Evolutionary conservation across 2,888 invertebrate species (phyloP).

Genomic region (Operophtera brumata): DNA sequence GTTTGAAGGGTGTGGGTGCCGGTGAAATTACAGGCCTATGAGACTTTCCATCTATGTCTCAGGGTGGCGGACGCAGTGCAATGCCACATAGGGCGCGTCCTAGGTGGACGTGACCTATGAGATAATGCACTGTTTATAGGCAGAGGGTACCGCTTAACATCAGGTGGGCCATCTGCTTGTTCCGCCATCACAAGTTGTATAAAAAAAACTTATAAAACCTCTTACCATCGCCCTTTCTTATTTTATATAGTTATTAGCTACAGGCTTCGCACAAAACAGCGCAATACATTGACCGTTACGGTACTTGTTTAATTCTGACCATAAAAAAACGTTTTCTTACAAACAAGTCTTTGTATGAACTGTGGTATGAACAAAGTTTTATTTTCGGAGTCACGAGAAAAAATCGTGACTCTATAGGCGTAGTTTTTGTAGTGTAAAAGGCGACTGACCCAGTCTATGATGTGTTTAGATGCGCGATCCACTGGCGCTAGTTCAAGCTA

Average conservation of each 20-base stretch:
- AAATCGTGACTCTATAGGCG: conserved; percentile 55
- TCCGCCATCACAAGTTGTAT: too few relatives aligned
- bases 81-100: too few relatives aligned
- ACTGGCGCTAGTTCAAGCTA: conserved; percentile 1
- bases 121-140: too few relatives aligned
- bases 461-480: conserved; percentile 27
- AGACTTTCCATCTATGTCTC: too few relatives aligned
- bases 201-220: too few relatives aligned
- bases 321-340: conserved; percentile 30
- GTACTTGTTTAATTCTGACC: conserved; percentile 25
- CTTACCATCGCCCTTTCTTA: too few relatives aligned
- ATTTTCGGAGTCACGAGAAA: conserved; percentile 56
- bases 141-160: too few relatives aligned
- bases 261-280: background rate
- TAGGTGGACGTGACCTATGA: too few relatives aligned
- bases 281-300: conserved; percentile 23
- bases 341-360: conserved; percentile 17
- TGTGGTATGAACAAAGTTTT: conserved; percentile 31
- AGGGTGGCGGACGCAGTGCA: too few relatives aligned
- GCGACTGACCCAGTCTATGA: conserved; percentile 39
- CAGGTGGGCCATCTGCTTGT: too few relatives aligned
- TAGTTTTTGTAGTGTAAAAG: conserved; percentile 50
- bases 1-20: too few relatives aligned
- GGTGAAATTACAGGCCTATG: too few relatives aligned
- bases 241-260: background rate